Evolutionary conservation across 1,140 invertebrate species (phyloP).

Genomic region (Gryllus bimaculatus): DNA sequence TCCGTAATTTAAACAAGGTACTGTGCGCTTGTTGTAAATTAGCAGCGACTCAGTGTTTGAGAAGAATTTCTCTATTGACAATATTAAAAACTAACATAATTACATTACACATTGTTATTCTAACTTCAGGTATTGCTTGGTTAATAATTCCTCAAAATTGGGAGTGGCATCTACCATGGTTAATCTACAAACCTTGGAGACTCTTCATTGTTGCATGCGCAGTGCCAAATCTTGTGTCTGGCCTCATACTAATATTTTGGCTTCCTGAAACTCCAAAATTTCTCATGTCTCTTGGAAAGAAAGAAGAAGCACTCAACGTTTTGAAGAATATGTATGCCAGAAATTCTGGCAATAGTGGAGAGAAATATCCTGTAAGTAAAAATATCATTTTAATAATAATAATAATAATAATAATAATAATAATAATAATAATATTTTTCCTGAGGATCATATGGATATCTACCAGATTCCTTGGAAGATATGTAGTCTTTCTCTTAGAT

Average conservation of each 20-base stretch:
- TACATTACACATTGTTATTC: not conserved
- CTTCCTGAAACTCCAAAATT: constrained; percentile 44
- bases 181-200: constrained; percentile 19
- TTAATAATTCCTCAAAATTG: constrained; percentile 16
- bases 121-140: constrained; percentile 18
- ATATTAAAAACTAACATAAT: no score
- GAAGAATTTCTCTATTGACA: no score
- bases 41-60: no score
- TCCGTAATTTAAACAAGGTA: no score
- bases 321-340: constrained; percentile 25
- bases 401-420: no score
- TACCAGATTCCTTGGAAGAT: no score
- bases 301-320: constrained; percentile 27
- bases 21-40: no score
- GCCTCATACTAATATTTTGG: constrained; percentile 30
- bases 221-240: constrained; percentile 28
- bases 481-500: no score
- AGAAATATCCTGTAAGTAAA: constrained; percentile 25
- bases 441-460: no score
- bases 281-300: constrained; percentile 31
- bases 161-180: not conserved
- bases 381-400: no score
- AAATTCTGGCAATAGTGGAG: constrained; percentile 25
- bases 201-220: constrained; percentile 17
- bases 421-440: no score